A percentile compares a stretch with the other conserved stretches of the same genome.
These are phyloP conservation scores for Synergus japonicus DNA, from an alignment of 2,888 invertebrate species.

Conservation along the genomic window DNA sequence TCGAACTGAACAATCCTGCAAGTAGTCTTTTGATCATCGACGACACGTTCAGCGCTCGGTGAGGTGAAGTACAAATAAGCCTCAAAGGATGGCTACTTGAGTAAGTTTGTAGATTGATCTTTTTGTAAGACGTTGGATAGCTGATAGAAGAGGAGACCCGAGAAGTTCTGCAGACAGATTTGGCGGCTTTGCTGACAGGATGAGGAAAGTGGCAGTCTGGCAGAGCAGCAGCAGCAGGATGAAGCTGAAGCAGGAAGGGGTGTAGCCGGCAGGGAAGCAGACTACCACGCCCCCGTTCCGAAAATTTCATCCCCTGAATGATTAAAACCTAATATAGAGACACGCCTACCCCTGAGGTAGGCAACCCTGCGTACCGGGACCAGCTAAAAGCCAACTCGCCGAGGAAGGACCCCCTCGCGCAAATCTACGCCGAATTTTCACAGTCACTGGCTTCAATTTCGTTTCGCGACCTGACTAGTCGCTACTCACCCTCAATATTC, in stretches of 20 bases:
- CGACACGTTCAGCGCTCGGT: background rate
- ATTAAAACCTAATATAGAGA: constrained; percentile 77
- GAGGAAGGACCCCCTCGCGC: constrained; percentile 54
- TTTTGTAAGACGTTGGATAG: background rate
- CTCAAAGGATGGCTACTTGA: no score
- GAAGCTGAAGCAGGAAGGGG: constrained; percentile 72
- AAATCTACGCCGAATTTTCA: constrained; percentile 68
- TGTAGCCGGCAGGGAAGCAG: constrained; percentile 75
- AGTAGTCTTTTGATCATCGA: no score
- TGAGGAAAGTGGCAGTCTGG: constrained; percentile 19
- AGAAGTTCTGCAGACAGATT: background rate
- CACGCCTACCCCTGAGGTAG: constrained; percentile 70
- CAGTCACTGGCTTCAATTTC: constrained; percentile 72
- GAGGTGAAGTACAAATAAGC: background rate
- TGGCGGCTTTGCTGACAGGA: background rate
- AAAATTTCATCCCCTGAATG: constrained; percentile 76
- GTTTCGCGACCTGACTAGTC: constrained; percentile 50
- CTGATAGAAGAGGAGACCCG: background rate
- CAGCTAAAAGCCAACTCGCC: constrained; percentile 47
- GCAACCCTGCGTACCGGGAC: constrained; percentile 44
- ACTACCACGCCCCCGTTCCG: constrained; percentile 76
- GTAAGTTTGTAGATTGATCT: no score
- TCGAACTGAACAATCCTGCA: no score
- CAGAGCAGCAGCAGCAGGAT: constrained; percentile 24
- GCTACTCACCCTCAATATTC: background rate